Evolutionary conservation across 1,140 invertebrate species (phyloP), one percentile per base, ranked within the genome.

Genomic region (Marisa cornuarietis): DNA sequence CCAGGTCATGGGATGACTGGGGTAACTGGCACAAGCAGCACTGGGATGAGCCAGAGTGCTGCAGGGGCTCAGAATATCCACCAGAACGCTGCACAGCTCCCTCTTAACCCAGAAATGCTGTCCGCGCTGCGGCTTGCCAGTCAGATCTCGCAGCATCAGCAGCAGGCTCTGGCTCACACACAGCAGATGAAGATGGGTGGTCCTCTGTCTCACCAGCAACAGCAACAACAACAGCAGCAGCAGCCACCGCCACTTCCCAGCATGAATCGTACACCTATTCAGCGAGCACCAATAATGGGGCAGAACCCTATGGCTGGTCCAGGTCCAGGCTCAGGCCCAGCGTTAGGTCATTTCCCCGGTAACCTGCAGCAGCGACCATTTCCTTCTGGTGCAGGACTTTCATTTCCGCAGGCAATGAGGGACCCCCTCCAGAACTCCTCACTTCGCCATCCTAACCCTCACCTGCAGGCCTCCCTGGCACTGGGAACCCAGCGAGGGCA

Each of bases 111-210:
- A 71, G 78, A 73, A 52, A 61, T 42, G 72, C 54, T 79, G 76
- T 75, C 78, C 11, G 76, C 79, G 20, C 73, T 71, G 0, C 79
- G 51, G 22, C 79, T 79, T 72, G 78, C 71, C 26, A 81, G 71
- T 65, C 79, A 75, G 76, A 76, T 69, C 72, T 71, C 71, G 0
- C 80, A 81, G n/a, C 65, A 69, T 13, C 82, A 79, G 42, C 76
- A 78, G 65, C 79, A 78, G 63, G 11, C 54, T 14, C 54, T 58
- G 16, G 54, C 54, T 58, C 74, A 83, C 22, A 74, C 49, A 42
- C 81, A 75, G 9, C 78, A 79, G 75, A 77, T 79, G 65, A 24
- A 51, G 22, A 63, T 76, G 14, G 73, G 68, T 20, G n/a, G 49
- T 20, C n/a, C 22, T 14, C 65, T 16, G 1, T 31, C 26, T 31